Evolutionary conservation across 2,888 invertebrate species (phyloP).

Genomic region (Callinectes sapidus): DNA sequence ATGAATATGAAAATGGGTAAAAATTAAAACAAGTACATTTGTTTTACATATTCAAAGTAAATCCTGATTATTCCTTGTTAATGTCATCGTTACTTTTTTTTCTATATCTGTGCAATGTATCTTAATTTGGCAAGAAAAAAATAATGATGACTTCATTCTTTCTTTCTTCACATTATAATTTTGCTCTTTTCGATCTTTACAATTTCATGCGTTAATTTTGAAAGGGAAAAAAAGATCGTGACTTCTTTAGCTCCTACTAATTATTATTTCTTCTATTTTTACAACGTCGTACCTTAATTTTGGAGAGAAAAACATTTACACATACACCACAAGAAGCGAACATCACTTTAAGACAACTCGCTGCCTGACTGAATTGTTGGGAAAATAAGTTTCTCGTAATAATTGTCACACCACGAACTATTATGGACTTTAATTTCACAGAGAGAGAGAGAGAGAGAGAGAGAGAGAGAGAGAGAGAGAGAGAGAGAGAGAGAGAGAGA

Average conservation of each 20-base stretch:
- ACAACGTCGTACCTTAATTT: not conserved
- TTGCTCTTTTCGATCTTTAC: not conserved
- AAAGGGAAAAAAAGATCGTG: not conserved
- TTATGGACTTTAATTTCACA: not conserved
- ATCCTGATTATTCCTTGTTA: not conserved
- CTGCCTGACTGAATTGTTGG: not conserved
- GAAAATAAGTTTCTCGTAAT: not conserved
- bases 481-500: constrained; percentile 25
- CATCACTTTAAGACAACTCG: not conserved
- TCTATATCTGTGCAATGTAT: not conserved
- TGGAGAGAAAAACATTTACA: not conserved
- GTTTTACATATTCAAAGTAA: not conserved
- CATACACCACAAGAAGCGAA: not conserved
- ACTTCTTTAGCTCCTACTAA: too few relatives aligned
- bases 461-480: not conserved
- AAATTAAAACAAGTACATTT: not conserved
- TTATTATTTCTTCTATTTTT: too few relatives aligned
- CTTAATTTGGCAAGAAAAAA: not conserved
- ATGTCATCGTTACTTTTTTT: not conserved
- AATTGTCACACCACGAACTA: not conserved
- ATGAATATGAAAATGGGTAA: too few relatives aligned
- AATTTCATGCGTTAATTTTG: not conserved
- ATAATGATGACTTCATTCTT: not conserved
- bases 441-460: not conserved
- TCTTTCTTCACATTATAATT: not conserved